Base-by-base conservation (phyloP, 2,797 vertebrate genomes). In the Intellagama lesueurii region DNA sequence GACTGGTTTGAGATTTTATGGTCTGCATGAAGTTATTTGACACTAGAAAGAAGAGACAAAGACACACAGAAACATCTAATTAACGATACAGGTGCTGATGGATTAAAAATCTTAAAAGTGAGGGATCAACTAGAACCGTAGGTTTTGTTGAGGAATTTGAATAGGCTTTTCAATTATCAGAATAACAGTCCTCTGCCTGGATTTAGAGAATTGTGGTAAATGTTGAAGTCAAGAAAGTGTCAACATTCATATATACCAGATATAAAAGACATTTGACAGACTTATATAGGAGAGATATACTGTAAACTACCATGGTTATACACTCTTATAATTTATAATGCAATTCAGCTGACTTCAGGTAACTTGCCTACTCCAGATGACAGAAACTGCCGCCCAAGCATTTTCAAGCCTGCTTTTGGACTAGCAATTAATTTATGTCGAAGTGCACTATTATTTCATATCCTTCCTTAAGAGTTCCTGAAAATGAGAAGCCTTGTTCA, bases 381-480 rank as follows among this genome's bases (percentile, higher is more conserved):
- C 81, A 68, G 28, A 83, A 16, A 83, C 2, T 16, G 64, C 14
- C 6, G 8, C 66, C 19, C 40, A 47, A 83, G 19, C 19, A 85
- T 85, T 35, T 70, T 70, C 30, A 70, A 70, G 70, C 32, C 5
- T 22, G 28, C n/a, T 52, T 79, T 79, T 79, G 40, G 56, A 16
- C 22, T 75, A 70, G n/a, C 26, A 85, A 85, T 40, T 52, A 83
- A 52, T 85, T 60, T 49, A 81, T 24, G 32, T 85, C 49, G 73
- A 75, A 56, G 19, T 40, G 2, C 47, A 32, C 32, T 85, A 40
- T 26, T 30, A 28, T 60, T 85, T 85, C 17, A 30, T 64, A 85
- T 28, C 24, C 49, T 66, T 52, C 72, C 73, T 73, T 40, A 85
- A 56, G 30, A 26, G 49, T 28, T 52, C 26, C 47, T 79, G 47